Conservation (phyloP, 2,113 vertebrate species). For the Corvus moneduloides region DNA sequence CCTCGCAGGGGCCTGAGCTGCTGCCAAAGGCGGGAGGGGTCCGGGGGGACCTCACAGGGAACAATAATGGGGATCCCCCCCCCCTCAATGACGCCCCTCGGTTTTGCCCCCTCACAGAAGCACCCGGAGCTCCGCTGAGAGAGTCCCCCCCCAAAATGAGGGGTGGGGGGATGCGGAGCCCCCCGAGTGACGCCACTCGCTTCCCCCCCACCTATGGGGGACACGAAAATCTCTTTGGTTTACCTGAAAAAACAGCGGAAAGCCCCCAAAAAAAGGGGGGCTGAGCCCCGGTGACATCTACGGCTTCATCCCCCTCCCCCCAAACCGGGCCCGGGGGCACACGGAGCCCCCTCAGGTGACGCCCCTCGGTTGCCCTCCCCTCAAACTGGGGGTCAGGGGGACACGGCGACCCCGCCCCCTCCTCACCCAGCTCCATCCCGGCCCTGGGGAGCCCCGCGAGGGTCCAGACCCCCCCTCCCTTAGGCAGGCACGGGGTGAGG, state of each 20-base stretch:
- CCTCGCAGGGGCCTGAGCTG: neutral
- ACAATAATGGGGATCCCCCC: too few species aligned
- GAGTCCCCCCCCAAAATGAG: neutral
- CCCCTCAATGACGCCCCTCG: too few species aligned
- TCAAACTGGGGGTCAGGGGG: neutral
- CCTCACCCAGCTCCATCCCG: neutral
- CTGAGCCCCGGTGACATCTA: fast-evolving
- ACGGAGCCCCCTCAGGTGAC: neutral
- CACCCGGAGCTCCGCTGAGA: neutral
- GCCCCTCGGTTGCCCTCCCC: neutral
- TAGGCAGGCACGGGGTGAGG: neutral
- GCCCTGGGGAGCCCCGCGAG: neutral
- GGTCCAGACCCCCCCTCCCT: neutral
- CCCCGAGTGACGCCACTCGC: neutral
- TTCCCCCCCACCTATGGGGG: neutral
- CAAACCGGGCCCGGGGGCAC: neutral
- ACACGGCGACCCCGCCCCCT: neutral
- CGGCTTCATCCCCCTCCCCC: fast-evolving
- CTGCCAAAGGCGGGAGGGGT: neutral
- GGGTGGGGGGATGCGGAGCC: neutral
- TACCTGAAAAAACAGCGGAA: fast-evolving
- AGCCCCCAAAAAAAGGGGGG: neutral
- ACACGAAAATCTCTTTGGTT: neutral
- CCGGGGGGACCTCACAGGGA: neutral
- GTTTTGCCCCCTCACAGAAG: neutral